A percentile compares a stretch with the other conserved stretches of the same genome.
Conservation (phyloP, 2,113 vertebrate species). For the Neopipo cinnamomea region DNA sequence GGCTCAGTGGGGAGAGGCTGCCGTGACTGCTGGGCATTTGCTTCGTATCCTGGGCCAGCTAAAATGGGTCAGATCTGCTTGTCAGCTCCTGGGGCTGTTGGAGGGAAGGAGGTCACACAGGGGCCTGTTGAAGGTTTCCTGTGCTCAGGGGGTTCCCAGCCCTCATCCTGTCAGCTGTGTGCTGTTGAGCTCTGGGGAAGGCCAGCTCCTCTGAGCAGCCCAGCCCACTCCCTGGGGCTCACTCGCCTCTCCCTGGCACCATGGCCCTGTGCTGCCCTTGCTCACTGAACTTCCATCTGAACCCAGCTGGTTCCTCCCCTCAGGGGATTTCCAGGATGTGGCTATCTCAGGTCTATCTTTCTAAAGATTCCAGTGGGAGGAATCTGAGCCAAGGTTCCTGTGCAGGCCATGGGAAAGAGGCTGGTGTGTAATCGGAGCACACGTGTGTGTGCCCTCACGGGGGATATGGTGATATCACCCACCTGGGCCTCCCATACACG, state of each 20-base stretch:
- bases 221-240: not conserved
- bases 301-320: not conserved
- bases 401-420: not conserved
- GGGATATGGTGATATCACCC: rapidly evolving
- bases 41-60: not conserved
- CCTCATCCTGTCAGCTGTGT: not conserved
- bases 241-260: rapidly evolving
- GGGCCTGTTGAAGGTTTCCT: not conserved
- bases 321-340: not conserved
- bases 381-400: not conserved
- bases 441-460: rapidly evolving
- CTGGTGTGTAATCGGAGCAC: not conserved
- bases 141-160: not conserved
- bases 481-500: rapidly evolving
- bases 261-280: not conserved
- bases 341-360: not conserved
- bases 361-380: not conserved
- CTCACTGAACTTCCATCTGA: not conserved
- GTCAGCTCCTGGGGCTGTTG: not conserved
- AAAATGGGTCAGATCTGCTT: not conserved
- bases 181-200: not conserved
- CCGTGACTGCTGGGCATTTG: rapidly evolving
- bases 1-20: not conserved
- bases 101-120: not conserved
- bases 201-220: not conserved